Conservation (phyloP, 2,797 vertebrate genomes). For the Schizopygopsis pylzovi region DNA sequence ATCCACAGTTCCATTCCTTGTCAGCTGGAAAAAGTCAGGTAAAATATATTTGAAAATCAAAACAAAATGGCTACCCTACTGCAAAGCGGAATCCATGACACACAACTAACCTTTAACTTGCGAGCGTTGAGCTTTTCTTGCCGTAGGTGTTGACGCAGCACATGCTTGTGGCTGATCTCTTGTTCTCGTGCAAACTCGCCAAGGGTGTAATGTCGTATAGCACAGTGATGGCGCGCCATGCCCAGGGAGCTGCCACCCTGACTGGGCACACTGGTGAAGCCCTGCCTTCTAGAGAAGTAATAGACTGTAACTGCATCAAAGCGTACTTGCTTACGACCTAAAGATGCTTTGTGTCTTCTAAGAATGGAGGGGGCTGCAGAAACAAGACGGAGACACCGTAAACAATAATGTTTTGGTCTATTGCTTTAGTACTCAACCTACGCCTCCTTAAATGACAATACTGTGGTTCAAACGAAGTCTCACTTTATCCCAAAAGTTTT, state of each 20-base stretch:
- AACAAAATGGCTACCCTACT: background rate
- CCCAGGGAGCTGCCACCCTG: conserved; percentile 95
- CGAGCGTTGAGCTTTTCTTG: conserved; percentile 96
- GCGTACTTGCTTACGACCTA: conserved; percentile 87
- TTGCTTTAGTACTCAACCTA: background rate
- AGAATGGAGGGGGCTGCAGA: conserved; percentile 92
- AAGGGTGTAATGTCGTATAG: conserved; percentile 90
- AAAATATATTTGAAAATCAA: conserved; percentile 4
- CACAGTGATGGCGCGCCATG: conserved; percentile 93
- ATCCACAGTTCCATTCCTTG: conserved; percentile 91
- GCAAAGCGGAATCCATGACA: background rate
- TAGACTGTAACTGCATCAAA: conserved; percentile 96
- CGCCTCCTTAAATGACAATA: background rate
- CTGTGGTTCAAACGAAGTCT: background rate
- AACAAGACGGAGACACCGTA: conserved; percentile 22
- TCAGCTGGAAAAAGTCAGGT: conserved; percentile 79
- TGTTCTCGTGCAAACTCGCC: conserved; percentile 93
- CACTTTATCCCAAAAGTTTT: background rate
- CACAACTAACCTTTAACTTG: conserved; percentile 87
- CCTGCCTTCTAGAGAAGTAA: conserved; percentile 93
- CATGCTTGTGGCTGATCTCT: conserved; percentile 88
- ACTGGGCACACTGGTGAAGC: conserved; percentile 96
- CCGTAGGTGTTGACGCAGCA: conserved; percentile 89
- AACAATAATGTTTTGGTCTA: conserved; percentile 1
- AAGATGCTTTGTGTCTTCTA: conserved; percentile 85